phyloP scores from a whole-genome alignment of 35 echinoderm and acorn worm species.

The Apostichopus japonicus region DNA sequence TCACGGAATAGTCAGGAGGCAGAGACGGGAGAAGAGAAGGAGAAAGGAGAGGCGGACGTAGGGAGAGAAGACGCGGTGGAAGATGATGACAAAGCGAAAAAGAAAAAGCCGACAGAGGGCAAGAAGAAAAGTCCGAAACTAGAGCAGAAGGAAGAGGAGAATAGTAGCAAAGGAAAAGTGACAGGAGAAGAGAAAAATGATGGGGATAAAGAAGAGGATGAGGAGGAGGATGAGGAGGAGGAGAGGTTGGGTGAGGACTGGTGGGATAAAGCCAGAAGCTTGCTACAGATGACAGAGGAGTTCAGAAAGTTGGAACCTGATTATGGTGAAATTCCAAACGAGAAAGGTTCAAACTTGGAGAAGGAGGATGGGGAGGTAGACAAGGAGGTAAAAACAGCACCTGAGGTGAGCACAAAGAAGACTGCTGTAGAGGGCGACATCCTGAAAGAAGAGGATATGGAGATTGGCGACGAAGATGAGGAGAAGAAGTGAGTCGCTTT shows the following conservation, averaged over 20 bases:
- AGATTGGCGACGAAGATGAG: conserved; percentile 45
- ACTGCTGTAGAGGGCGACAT: conserved; percentile 29
- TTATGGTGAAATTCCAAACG: not conserved
- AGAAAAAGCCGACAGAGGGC: not conserved
- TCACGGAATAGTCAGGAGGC: not conserved
- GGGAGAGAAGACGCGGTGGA: not conserved
- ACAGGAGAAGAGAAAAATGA: conserved; percentile 42
- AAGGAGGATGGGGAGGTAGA: not conserved
- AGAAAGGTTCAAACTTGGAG: conserved; percentile 3
- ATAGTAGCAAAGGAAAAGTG: conserved; percentile 17
- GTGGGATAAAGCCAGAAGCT: conserved; percentile 45
- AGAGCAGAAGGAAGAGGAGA: not conserved
- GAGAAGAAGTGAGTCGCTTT: not conserved
- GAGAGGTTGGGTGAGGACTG: conserved; percentile 52
- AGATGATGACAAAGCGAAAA: not conserved
- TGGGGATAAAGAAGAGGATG: not conserved
- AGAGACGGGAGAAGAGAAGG: not conserved
- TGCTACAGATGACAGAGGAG: conserved; percentile 50
- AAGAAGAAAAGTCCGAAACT: not conserved
- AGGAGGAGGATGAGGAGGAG: conserved; percentile 24
- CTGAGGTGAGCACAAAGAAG: not conserved
- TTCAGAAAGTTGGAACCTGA: conserved; percentile 51
- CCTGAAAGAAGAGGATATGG: conserved; percentile 43
- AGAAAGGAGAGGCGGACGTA: not conserved
- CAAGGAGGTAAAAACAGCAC: not conserved